Base-by-base conservation (phyloP, 2,113 vertebrate species). In the Aphyosemion australe region DNA sequence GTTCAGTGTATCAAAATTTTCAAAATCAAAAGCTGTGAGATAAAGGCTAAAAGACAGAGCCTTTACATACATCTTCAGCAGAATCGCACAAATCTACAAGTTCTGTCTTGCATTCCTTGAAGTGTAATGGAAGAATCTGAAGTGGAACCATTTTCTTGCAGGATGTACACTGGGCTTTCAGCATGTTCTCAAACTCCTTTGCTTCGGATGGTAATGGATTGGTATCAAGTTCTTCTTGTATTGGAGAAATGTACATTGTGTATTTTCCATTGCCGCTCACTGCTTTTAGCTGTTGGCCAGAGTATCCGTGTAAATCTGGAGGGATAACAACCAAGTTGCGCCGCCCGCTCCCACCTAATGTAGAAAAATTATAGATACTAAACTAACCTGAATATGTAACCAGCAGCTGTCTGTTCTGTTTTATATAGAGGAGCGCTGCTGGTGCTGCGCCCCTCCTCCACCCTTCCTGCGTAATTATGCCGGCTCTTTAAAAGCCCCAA, bases 271-370 rank as follows among this genome's bases (percentile, higher is more conserved):
- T 72, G 1, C 61, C 21, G 15, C 21, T 65, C 12, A 65, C 37
- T 13, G 12, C 39, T 65, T 65, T 65, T n/a, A 72, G 26, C 45
- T 65, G 54, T n/a, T 72, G 61, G 8, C 69, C 69, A 62, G 12
- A 58, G 53, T 58, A 51, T 13, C 61, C 61, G 50, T 61, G 3
- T 45, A 37, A 11, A 37, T 72, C 69, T 18, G 69, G 60, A 50
- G 52, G 47, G 1, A 72, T 45, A 16, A 59, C 52, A 20, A 34
- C 18, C n/a, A 72, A 64, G 12, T 8, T 72, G 15, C 61, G 34
- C 16, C 4, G 52, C 52, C 32, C 52, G 37, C 52, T 11, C 9
- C 52, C 52, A 18, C 34, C 34, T 64, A 54, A 61, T 61, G 37
- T 52, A 32, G 15, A 52, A 51, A 45, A 43, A 8, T 45, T 31